Conservation (phyloP, 2,888 invertebrate genomes). For the Pachydiplax longipennis region DNA sequence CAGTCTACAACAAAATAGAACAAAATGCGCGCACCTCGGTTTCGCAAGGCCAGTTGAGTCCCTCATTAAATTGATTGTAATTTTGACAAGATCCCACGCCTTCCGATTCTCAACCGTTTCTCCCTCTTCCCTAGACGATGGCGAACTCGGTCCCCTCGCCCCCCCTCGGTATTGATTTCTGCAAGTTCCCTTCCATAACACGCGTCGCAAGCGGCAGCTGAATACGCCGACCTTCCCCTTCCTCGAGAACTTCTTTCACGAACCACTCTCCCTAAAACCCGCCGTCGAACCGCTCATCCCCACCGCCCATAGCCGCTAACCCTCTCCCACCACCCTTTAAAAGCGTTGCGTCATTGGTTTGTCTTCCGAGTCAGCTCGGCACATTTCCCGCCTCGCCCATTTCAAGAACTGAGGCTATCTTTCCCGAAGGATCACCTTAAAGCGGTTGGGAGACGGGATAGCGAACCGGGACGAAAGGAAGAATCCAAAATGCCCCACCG, state of each 20-base stretch:
- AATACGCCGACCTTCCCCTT: conserved; percentile 28
- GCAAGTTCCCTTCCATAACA: conserved; percentile 30
- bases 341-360: conserved; percentile 23
- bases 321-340: conserved; percentile 4
- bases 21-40: no score
- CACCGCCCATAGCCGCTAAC: neutral
- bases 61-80: neutral
- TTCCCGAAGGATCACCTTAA: neutral
- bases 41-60: neutral
- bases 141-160: conserved; percentile 27
- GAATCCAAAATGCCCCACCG: neutral
- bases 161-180: conserved; percentile 37
- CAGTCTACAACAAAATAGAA: no score
- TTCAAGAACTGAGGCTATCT: neutral
- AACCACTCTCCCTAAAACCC: conserved; percentile 26
- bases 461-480: neutral
- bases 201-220: conserved; percentile 33
- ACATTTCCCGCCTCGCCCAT: conserved; percentile 31
- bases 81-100: conserved; percentile 21
- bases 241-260: conserved; percentile 29
- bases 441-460: neutral
- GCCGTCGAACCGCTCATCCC: neutral
- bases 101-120: conserved; percentile 13
- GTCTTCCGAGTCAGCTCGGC: conserved; percentile 30
- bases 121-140: conserved; percentile 15